Evolutionary conservation across 2,113 vertebrate genomes (phyloP).

Genomic region (Furnarius figulus): DNA sequence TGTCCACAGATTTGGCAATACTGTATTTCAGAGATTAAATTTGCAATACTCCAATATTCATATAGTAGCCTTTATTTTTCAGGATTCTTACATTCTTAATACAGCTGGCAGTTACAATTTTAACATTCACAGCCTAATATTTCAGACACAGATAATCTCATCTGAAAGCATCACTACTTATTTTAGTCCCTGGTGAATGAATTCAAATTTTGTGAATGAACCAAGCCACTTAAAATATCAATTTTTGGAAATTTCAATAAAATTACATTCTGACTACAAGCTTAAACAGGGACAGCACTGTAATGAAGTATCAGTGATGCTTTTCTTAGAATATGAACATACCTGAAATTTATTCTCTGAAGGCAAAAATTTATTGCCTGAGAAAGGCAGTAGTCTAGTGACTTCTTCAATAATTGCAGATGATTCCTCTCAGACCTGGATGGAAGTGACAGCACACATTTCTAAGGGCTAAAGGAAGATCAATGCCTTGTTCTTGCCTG

Average conservation of each 20-base stretch:
- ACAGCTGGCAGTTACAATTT: background rate
- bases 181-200: background rate
- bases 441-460: slow-evolving; percentile 70
- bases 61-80: background rate
- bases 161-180: background rate
- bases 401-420: background rate
- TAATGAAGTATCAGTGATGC: background rate
- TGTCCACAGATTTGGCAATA: background rate
- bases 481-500: background rate
- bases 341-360: background rate
- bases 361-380: background rate
- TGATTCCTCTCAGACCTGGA: slow-evolving; percentile 62
- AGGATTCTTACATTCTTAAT: background rate
- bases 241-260: background rate
- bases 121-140: background rate
- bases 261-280: background rate
- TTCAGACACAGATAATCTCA: background rate
- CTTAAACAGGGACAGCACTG: background rate
- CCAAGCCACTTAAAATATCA: background rate
- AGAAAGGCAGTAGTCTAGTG: background rate
- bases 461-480: slow-evolving; percentile 47
- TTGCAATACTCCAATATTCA: background rate
- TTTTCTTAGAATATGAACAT: background rate
- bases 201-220: background rate
- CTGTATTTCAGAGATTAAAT: background rate